Percentiles rank a stretch among this genome's conserved stretches.
Conservation (phyloP, 64 coral and sea anemone species). For the Cladopsammia gracilis region DNA sequence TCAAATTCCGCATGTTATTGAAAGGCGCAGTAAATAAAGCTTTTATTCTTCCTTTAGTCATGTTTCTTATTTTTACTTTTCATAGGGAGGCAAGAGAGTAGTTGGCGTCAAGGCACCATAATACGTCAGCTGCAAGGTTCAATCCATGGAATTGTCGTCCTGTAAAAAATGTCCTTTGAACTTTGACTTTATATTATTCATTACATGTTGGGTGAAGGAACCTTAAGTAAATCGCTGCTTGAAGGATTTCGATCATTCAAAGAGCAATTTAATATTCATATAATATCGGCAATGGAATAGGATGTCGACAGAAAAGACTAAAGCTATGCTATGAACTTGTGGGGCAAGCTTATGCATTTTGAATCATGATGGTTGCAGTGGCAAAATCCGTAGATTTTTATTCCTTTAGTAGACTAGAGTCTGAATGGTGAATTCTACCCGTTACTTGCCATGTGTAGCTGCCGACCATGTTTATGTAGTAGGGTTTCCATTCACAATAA, state of each 20-base stretch:
- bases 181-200: conserved; percentile 32
- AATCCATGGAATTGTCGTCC: neutral
- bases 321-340: neutral
- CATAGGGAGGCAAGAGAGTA: conserved; percentile 45
- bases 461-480: neutral
- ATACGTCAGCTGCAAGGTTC: neutral
- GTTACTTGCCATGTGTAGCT: neutral
- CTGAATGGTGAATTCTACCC: neutral
- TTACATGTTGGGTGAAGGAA: conserved; percentile 32
- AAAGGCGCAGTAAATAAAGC: no score
- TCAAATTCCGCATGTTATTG: no score
- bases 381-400: neutral
- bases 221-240: neutral
- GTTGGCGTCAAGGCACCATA: conserved; percentile 53
- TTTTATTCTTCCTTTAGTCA: neutral
- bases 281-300: neutral
- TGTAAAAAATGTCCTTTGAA: neutral
- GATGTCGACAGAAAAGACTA: neutral
- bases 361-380: neutral
- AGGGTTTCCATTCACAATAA: conserved; percentile 49
- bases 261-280: conserved; percentile 5
- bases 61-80: neutral
- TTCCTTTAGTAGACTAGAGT: neutral
- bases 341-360: neutral
- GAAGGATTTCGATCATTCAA: neutral